phyloP scores from a whole-genome alignment of 2,888 invertebrate genomes.

The Hypercompe scribonia region DNA sequence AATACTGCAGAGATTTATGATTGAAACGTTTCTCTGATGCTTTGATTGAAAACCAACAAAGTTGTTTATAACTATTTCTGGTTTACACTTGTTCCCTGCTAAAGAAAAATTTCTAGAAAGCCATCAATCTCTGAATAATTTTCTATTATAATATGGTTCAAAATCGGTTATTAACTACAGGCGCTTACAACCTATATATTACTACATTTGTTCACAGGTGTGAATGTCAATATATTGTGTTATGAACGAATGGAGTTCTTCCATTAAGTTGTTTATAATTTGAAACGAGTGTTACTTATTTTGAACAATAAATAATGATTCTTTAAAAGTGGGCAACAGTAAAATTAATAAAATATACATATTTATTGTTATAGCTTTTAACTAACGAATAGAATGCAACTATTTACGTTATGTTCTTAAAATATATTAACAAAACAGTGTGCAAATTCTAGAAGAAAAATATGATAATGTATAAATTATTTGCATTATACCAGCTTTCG shows the following conservation, averaged over 20 bases:
- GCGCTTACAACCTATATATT: background rate
- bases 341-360: background rate
- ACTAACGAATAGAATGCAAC: background rate
- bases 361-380: background rate
- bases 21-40: conserved; percentile 13
- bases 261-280: conserved; percentile 16
- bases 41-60: conserved; percentile 33
- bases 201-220: background rate
- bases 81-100: conserved; percentile 22
- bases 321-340: conserved; percentile 1
- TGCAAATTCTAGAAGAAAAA: background rate
- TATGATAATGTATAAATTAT: background rate
- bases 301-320: conserved; percentile 2
- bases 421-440: background rate
- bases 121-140: conserved; percentile 21
- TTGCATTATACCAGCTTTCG: background rate
- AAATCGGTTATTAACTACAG: conserved; percentile 7
- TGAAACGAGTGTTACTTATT: conserved; percentile 15
- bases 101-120: conserved; percentile 6
- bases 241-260: conserved; percentile 5
- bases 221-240: conserved; percentile 2
- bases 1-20: conserved; percentile 29
- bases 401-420: conserved; percentile 1
- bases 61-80: conserved; percentile 18
- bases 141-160: conserved; percentile 2